Base-by-base conservation (phyloP, 1,140 invertebrate species). In the Penaeus indicus region DNA sequence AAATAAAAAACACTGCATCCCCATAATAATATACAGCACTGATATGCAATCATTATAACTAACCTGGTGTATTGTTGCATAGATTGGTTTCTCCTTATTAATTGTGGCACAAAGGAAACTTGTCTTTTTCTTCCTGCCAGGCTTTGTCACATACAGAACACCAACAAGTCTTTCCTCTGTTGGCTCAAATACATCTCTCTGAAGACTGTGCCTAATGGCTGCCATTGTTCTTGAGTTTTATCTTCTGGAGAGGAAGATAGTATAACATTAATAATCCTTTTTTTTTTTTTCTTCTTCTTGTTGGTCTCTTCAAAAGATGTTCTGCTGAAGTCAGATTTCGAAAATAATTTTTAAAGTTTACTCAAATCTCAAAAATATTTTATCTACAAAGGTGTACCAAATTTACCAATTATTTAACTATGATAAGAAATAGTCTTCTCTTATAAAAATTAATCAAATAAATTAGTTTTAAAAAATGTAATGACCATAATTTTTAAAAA, bases 131-230 rank as follows among this genome's bases (percentile, higher is more conserved):
- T 97, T 97, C 92, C 96, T 96, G 67, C 93, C 93, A 67, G 93
- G 92, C 92, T 94, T 94, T 1, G 93, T 96, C 27, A 98, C 97
- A 92, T 96, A 95, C 90, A 96, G 96, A 78, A 97, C 95, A 3
- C 95, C 95, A 72, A 97, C 93, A n/a, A 98, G 93, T 90, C 96
- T 94, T 93, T 97, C 97, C 92, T 96, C 96, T 89, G 94, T 95
- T 10, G 95, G 94, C 85, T 96, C 94, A 92, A 97, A 98, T 1
- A 97, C 94, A 92, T 97, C 96, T 91, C 96, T 95, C 92, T 97
- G 96, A 64, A 98, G 93, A 69, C 95, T 95, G 91, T 94, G 93
- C 80, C 92, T 92, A 86, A 93, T 93, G 10, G 92, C 92, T 84
- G 92, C 91, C 92, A 92, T 92, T 21, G 3, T 90, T 87, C 77